These are phyloP conservation scores for Rhabdornis inornatus DNA, from an alignment of 2,113 vertebrate species.

Conservation along the genomic window DNA sequence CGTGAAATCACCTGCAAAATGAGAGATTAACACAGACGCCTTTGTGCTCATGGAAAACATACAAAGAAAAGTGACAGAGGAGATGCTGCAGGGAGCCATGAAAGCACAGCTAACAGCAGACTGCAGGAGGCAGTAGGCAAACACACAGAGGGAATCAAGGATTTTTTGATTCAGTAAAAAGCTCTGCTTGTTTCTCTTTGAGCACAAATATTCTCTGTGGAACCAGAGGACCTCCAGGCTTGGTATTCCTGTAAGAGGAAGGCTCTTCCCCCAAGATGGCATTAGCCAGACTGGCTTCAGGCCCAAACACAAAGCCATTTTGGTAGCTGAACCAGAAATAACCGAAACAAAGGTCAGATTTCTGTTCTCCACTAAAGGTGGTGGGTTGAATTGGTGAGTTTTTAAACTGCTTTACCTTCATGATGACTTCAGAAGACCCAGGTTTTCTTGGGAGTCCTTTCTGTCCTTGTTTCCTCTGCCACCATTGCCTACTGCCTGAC, in stretches of 20 bases:
- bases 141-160: accelerated
- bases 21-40: not conserved
- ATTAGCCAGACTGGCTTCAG: not conserved
- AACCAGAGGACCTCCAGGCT: not conserved
- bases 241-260: not conserved
- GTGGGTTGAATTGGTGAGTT: not conserved
- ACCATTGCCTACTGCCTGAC: accelerated
- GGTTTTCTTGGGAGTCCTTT: not conserved
- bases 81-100: not conserved
- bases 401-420: not conserved
- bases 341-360: not conserved
- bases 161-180: not conserved
- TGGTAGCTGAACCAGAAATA: not conserved
- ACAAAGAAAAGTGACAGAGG: accelerated
- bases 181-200: not conserved
- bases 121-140: not conserved
- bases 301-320: not conserved
- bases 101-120: not conserved
- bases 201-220: not conserved
- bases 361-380: not conserved
- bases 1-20: not conserved
- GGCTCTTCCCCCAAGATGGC: not conserved
- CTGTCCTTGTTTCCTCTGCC: not conserved
- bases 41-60: not conserved
- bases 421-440: not conserved